Percentiles rank a stretch among this genome's conserved stretches.
Conservation (phyloP, 2,113 vertebrate species). For the Otis tarda region DNA sequence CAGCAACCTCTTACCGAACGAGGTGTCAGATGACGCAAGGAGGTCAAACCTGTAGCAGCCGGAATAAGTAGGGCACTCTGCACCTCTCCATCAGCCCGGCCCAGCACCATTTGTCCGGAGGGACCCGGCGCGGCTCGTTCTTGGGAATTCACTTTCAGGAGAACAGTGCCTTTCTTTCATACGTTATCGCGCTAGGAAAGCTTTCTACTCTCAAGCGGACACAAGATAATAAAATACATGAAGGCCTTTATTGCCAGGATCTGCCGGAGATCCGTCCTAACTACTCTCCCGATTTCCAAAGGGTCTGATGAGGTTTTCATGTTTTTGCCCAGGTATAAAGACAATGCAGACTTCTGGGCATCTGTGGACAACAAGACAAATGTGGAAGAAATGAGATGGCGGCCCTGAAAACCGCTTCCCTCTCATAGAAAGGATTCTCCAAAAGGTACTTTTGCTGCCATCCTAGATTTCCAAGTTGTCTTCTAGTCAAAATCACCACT, state of each 20-base stretch:
- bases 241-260: background rate
- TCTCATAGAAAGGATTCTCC: background rate
- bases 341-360: fast-evolving
- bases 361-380: background rate
- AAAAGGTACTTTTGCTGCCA: background rate
- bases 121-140: background rate
- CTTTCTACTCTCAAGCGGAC: background rate
- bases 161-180: background rate
- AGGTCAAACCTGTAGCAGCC: slow-evolving; percentile 50
- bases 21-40: slow-evolving; percentile 48
- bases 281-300: background rate
- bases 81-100: background rate
- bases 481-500: background rate
- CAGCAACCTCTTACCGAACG: slow-evolving; percentile 43
- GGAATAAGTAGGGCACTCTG: background rate
- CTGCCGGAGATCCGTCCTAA: background rate
- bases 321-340: background rate
- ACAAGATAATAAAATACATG: background rate
- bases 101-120: background rate
- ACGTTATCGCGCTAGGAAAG: fast-evolving
- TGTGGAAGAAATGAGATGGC: background rate
- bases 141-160: background rate
- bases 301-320: background rate
- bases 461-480: background rate
- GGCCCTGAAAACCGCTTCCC: background rate